Base-by-base conservation (phyloP, 2,797 vertebrate genomes). In the Sardinella longiceps region DNA sequence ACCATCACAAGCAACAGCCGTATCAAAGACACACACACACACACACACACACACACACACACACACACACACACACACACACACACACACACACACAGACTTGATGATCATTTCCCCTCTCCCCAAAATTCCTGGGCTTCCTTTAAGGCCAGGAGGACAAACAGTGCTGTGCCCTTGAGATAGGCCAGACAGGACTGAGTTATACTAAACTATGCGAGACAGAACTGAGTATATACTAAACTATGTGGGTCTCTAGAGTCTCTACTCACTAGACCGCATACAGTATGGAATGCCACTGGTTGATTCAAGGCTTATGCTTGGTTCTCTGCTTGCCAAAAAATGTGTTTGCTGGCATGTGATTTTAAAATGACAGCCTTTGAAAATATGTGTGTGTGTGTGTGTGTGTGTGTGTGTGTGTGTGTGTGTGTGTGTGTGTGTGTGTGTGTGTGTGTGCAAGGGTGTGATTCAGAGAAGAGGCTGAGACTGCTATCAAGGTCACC, bases 381-480 rank as follows among this genome's bases (percentile, higher is more conserved):
- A 77, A 81, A 30, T 51, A 33, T 25, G n/a, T 45, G 48, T 80
- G 83, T 60, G 80, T 82, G 66, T 80, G 46, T 74, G 25, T 39
- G 58, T 56, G 48, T 33, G 56, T 46, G 39, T 45, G 48, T 50
- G 60, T 45, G 51, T 39, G 12, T 37, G 48, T 18, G 81, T 80
- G 81, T 9, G 43, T 74, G 82, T 83, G 66, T 50, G 80, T 15
- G 20, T 81, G 56, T 56, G 80, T 25, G 77, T 50, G 63, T 63
- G 7, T 84, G 81, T 82, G 18, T 46, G 48, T 80, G 33, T 25
- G 66, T 7, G 18, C 18, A 50, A 1, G 80, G 25, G 63, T 84
- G 74, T 84, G 74, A 80, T 46, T 85, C 85, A 86, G 15, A 77
- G 37, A 77, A 80, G 50, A 80, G 66, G 81, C 43, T 80, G 63